phyloP scores from a whole-genome alignment of 2,888 invertebrate species.

The Tenodera sinensis region DNA sequence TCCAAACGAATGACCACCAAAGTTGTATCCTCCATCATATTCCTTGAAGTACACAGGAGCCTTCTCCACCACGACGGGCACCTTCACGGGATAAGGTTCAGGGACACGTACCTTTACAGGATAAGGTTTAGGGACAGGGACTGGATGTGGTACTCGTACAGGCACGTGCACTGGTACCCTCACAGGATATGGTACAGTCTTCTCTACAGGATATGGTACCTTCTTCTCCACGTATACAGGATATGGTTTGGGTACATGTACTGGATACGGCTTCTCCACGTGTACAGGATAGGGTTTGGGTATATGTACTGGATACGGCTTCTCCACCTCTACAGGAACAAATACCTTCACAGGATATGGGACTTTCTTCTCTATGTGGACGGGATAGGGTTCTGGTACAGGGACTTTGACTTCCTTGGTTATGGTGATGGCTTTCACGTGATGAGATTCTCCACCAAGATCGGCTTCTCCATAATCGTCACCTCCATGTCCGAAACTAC shows the following conservation, averaged over 20 bases:
- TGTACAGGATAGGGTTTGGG: slow-evolving; percentile 5
- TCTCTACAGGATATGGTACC: background rate
- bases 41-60: background rate
- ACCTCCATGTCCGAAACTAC: background rate
- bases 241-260: slow-evolving; percentile 1
- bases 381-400: slow-evolving; percentile 1
- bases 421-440: background rate
- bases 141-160: background rate
- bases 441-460: background rate
- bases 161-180: slow-evolving; percentile 1
- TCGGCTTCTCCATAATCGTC: too few species aligned
- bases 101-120: too few species aligned
- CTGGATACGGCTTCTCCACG: slow-evolving; percentile 6
- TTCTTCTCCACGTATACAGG: background rate
- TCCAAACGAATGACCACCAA: background rate
- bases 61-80: slow-evolving; percentile 2
- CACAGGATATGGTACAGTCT: background rate
- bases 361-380: background rate
- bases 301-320: background rate
- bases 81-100: slow-evolving; percentile 12
- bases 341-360: background rate
- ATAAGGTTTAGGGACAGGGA: slow-evolving; percentile 4
- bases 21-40: background rate
- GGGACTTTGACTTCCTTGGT: slow-evolving; percentile 8
- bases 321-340: background rate